Evolutionary conservation across 2,113 vertebrate genomes (phyloP), one percentile per base, ranked within the genome.

Genomic region (Caretta caretta): DNA sequence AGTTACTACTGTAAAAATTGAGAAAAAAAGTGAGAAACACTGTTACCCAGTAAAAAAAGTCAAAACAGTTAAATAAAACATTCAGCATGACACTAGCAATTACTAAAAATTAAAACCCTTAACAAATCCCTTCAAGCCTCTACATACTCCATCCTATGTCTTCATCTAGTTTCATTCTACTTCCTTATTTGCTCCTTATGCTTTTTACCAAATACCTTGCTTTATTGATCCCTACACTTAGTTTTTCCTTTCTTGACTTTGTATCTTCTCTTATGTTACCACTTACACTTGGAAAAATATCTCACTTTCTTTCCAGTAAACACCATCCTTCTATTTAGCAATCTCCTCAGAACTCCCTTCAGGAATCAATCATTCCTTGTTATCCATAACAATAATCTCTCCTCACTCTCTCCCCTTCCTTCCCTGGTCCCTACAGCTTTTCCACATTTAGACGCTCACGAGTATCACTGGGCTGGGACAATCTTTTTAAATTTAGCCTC

Each of bases 71-170:
- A n/a, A 1, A 56, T 3, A 81, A 76, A 53, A 76, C 11, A 4
- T 3, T 4, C 80, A 81, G 48, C 27, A 62, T n/a, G 81, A 59
- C 10, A 53, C 4, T 25, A 86, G 1, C 59, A 16, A 51, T 38
- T 27, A 78, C 38, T 25, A 72, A 85, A 90, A 82, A 38, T 20
- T 38, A 83, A 88, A 56, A 3, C 38, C 17, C 22, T n/a, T 31
- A 89, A 89, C 5, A 80, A 91, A 75, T 65, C 38, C 83, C 51
- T 91, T 80, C 72, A 83, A 76, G 31, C 10, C 27, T 80, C 35
- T 17, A 65, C 27, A 27, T 89, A 81, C 27, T 91, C 83, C 27
- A 84, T 22, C 62, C 75, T 22, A 89, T 5, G 2, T 24, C 85
- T 56, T 86, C 27, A 88, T 10, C 31, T 79, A 69, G 17, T 72